phyloP scores from a whole-genome alignment of 2,113 vertebrate species.

The Leptodactylus fuscus region DNA sequence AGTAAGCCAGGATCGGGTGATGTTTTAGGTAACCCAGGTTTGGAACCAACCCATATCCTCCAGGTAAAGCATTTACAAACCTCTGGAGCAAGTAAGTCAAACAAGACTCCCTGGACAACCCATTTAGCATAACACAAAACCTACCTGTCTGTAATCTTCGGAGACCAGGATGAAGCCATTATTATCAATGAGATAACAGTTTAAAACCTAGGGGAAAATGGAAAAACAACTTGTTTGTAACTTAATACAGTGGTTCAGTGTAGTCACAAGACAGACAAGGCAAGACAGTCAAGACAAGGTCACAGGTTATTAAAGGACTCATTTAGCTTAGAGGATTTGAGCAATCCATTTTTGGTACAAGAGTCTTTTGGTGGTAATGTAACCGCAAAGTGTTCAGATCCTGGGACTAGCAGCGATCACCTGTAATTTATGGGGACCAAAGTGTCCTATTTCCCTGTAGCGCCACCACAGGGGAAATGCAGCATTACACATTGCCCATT shows the following conservation, averaged over 20 bases:
- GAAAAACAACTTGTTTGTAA: not conserved
- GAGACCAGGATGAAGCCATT: slow-evolving; percentile 97
- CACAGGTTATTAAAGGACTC: not conserved
- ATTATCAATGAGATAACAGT: slow-evolving; percentile 98
- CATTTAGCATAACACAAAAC: no score
- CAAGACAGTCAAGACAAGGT: not conserved
- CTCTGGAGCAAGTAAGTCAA: no score
- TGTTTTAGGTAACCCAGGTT: no score
- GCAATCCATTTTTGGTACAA: not conserved
- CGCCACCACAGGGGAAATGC: no score
- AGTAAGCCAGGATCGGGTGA: no score
- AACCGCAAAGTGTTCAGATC: no score
- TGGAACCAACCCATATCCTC: no score
- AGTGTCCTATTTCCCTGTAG: no score
- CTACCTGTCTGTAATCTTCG: slow-evolving; percentile 91
- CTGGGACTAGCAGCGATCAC: not conserved
- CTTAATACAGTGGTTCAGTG: not conserved
- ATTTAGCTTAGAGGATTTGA: not conserved
- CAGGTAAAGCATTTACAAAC: no score
- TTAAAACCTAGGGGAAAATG: slow-evolving; percentile 80
- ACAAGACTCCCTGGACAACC: no score
- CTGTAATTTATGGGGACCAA: not conserved
- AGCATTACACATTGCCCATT: no score
- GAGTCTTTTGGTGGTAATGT: no score
- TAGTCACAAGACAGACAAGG: not conserved